Evolutionary conservation across 2,113 vertebrate genomes (phyloP).

Genomic region (Petroica traversi): DNA sequence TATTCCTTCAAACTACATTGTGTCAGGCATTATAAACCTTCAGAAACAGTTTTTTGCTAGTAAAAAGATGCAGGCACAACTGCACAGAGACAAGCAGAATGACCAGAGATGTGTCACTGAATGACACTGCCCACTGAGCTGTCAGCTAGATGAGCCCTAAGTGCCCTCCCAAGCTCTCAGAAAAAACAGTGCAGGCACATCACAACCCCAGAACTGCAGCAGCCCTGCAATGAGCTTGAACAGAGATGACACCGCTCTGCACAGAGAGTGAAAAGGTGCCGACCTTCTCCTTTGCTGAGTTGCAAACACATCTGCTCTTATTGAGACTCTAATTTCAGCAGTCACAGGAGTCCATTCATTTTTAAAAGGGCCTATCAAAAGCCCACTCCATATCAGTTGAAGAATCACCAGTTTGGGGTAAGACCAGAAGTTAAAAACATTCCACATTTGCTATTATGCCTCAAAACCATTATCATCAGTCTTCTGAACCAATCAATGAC

Average conservation of each 20-base stretch:
- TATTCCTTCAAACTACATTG: background rate
- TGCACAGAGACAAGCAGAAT: background rate
- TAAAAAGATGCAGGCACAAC: background rate
- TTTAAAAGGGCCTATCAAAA: background rate
- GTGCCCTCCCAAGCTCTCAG: background rate
- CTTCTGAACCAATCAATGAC: background rate
- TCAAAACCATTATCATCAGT: conserved; percentile 18
- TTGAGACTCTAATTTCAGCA: background rate
- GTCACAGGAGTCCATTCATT: background rate
- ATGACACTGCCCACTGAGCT: rapidly evolving
- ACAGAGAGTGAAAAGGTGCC: background rate
- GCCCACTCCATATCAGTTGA: background rate
- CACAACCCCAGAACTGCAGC: background rate
- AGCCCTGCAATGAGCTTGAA: background rate
- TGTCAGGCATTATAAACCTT: background rate
- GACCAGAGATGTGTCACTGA: background rate
- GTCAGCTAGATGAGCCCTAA: background rate
- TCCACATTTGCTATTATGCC: background rate
- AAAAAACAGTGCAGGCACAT: background rate
- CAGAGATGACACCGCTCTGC: background rate
- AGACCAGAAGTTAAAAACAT: background rate
- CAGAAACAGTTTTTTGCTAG: background rate
- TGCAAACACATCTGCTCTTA: background rate
- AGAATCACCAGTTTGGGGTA: background rate
- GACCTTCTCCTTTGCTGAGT: background rate